Base-by-base conservation (phyloP, 2,888 invertebrate species). In the Zele albiditarsus region DNA sequence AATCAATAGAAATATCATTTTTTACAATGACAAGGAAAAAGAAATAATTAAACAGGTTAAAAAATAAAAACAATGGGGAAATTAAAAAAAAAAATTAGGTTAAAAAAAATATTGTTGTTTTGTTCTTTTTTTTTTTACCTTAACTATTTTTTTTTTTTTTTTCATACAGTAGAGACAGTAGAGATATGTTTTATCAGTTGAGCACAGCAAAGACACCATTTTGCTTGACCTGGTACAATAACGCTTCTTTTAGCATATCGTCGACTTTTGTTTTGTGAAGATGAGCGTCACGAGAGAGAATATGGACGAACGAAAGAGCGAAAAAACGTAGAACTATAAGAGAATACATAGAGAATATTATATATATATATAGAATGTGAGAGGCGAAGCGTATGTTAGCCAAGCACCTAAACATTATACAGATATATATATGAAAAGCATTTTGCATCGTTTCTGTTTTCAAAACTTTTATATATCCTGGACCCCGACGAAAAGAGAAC, bases 141-240 rank as follows among this genome's bases (percentile, higher is more conserved):
- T 31, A 31, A 5, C 12, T n/a, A 16, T 46, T n/a, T 46, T 46
- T n/a, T 46, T 57, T 57, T 25, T 57, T 57, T 14, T 69, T 58
- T 69, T 31, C 20, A 42, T 25, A 27, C 10, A 28, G 14, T 23
- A 42, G 14, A 1, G 14, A n/a, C 49, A 20, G 20, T 53, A 46
- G 5, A 38, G n/a, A 25, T 20, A 68, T 28, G 14, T 58, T 27
- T 69, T 69, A 57, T 69, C 58, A 58, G 58, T 57, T 57, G 60
- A 62, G 33, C 62, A 62, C 71, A 20, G n/a, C 33, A 62, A 71
- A 71, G 71, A 71, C 71, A 71, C 71, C 71, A 71, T 71, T 71
- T 71, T 71, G 62, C 71, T 71, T 71, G 71, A 71, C 71, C 71
- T 71, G 71, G 46, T 63, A 42, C 33, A 33, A 53, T 49, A 53